These are phyloP conservation scores for Aporophyla nigra DNA, from an alignment of 2,888 invertebrate species.

Conservation along the genomic window DNA sequence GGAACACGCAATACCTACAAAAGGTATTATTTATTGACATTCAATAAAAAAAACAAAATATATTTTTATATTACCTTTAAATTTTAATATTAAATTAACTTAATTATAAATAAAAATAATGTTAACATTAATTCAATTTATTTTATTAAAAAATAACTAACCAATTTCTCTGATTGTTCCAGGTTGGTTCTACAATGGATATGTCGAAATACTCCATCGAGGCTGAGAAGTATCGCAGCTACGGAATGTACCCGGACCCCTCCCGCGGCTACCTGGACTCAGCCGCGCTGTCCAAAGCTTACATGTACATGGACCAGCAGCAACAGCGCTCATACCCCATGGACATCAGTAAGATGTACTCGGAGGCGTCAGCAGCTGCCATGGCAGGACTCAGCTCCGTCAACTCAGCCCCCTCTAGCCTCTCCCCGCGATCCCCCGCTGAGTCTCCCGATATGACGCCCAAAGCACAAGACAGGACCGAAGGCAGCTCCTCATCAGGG, in stretches of 20 bases:
- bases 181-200: slow-evolving; percentile 95
- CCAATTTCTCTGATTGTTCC: slow-evolving; percentile 79
- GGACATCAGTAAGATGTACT: slow-evolving; percentile 93
- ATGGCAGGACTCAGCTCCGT: slow-evolving; percentile 90
- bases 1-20: not conserved
- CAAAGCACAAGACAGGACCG: slow-evolving; percentile 88
- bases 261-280: slow-evolving; percentile 94
- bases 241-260: slow-evolving; percentile 94
- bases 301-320: slow-evolving; percentile 94
- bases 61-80: no score
- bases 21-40: not conserved
- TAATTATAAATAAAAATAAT: no score
- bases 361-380: slow-evolving; percentile 91
- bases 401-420: slow-evolving; percentile 86
- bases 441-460: slow-evolving; percentile 91
- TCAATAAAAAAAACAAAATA: no score
- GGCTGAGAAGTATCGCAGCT: slow-evolving; percentile 94
- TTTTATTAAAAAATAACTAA: not conserved
- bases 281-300: slow-evolving; percentile 94
- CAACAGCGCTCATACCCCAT: slow-evolving; percentile 90
- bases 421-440: slow-evolving; percentile 86
- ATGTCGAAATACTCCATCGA: slow-evolving; percentile 95
- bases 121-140: not conserved
- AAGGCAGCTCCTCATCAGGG: slow-evolving; percentile 91
- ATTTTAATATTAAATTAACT: no score